These are phyloP conservation scores for Medauroidea extradentata DNA, from an alignment of 1,140 invertebrate species.

Conservation along the genomic window DNA sequence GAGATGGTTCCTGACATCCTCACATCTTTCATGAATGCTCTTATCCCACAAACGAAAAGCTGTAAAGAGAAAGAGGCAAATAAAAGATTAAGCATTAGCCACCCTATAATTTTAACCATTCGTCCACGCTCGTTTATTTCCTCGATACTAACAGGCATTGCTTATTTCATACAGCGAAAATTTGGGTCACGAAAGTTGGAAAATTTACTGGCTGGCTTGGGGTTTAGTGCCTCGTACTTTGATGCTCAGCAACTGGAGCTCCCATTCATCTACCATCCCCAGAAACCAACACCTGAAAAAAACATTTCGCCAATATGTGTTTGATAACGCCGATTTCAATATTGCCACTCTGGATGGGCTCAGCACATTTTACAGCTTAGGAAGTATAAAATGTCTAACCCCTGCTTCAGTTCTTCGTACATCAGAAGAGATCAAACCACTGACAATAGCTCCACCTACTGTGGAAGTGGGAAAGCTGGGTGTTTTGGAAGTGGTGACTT, in stretches of 20 bases:
- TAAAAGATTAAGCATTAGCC: conserved; percentile 24
- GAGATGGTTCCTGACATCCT: background rate
- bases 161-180: conserved; percentile 23
- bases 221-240: conserved; percentile 12
- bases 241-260: conserved; percentile 13
- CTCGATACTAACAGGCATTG: conserved; percentile 22
- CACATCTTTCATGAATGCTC: background rate
- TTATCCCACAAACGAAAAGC: background rate
- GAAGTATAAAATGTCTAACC: conserved; percentile 23
- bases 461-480: background rate
- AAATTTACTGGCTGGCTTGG: conserved; percentile 22
- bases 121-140: conserved; percentile 37
- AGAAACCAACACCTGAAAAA: background rate
- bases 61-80: background rate
- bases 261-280: conserved; percentile 10
- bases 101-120: conserved; percentile 34
- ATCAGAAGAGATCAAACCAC: background rate
- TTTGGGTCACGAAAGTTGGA: conserved; percentile 19
- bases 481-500: background rate
- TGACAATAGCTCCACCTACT: background rate
- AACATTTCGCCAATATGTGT: conserved; percentile 25
- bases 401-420: background rate
- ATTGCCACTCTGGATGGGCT: conserved; percentile 25
- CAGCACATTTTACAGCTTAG: conserved; percentile 33
- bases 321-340: conserved; percentile 33